These are phyloP conservation scores for Archips xylosteana DNA, from an alignment of 2,888 invertebrate genomes.

Conservation along the genomic window DNA sequence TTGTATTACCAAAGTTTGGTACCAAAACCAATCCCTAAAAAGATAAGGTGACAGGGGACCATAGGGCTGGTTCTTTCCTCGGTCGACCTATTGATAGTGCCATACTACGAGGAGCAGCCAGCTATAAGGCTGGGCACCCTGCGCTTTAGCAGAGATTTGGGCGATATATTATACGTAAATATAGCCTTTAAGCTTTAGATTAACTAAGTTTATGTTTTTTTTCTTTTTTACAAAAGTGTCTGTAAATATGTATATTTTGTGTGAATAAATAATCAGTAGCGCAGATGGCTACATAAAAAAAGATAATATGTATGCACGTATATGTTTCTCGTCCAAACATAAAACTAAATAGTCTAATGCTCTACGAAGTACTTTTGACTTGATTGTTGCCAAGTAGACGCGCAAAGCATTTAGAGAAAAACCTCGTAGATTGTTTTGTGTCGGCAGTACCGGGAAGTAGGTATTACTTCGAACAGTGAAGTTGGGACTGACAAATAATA, in stretches of 20 bases:
- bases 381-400: conserved; percentile 31
- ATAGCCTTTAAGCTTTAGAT: too few species aligned
- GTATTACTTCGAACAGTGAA: conserved; percentile 15
- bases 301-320: not conserved
- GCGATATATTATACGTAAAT: too few species aligned
- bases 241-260: too few species aligned
- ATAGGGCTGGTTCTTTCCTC: too few species aligned
- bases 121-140: too few species aligned
- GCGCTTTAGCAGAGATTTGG: too few species aligned
- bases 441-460: conserved; percentile 4
- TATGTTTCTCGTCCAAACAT: not conserved
- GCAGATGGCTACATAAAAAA: too few species aligned
- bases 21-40: not conserved
- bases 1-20: not conserved
- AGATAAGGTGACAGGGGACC: not conserved
- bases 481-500: conserved; percentile 20
- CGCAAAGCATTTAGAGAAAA: conserved; percentile 21
- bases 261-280: too few species aligned
- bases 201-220: too few species aligned
- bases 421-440: conserved; percentile 31
- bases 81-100: too few species aligned
- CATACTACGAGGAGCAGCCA: too few species aligned
- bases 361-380: conserved; percentile 8
- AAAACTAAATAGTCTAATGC: conserved; percentile 9
- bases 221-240: too few species aligned